phyloP scores from a whole-genome alignment of 30 jellyfish, hydroid and myxozoan genomes.

The Catostylus mosaicus region DNA sequence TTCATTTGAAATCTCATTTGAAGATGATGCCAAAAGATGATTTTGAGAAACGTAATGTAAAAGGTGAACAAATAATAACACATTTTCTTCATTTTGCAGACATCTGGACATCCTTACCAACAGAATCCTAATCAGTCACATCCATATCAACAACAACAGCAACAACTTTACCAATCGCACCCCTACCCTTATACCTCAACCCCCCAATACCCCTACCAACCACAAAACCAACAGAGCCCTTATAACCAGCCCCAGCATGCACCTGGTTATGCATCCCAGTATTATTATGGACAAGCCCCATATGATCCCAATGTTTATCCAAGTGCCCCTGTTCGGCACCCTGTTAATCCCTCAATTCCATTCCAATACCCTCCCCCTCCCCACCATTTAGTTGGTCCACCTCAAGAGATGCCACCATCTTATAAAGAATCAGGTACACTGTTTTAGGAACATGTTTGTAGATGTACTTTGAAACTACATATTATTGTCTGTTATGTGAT shows the following conservation, averaged over 20 bases:
- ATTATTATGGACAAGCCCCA: not conserved
- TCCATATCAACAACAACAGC: conserved; percentile 15
- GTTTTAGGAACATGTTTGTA: too few species aligned
- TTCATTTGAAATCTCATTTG: too few species aligned
- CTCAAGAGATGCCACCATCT: not conserved
- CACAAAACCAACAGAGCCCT: not conserved
- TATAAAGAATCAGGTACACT: not conserved
- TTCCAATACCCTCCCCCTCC: not conserved
- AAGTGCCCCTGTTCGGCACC: conserved; percentile 2
- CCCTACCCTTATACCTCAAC: not conserved
- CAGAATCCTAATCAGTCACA: conserved; percentile 29
- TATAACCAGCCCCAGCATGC: not conserved
- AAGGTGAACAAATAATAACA: too few species aligned
- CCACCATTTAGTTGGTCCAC: not conserved
- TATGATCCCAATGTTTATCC: not conserved
- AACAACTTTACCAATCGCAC: not conserved
- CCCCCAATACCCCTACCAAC: not conserved
- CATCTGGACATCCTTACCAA: not conserved
- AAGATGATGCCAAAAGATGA: too few species aligned
- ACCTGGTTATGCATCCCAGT: not conserved
- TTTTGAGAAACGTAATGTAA: too few species aligned
- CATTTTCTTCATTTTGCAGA: not conserved
- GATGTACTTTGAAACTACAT: too few species aligned
- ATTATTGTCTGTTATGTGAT: too few species aligned
- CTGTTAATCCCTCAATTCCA: not conserved